These are phyloP conservation scores for Lanistes nyassanus DNA, from an alignment of 1,140 invertebrate species.

Conservation along the genomic window DNA sequence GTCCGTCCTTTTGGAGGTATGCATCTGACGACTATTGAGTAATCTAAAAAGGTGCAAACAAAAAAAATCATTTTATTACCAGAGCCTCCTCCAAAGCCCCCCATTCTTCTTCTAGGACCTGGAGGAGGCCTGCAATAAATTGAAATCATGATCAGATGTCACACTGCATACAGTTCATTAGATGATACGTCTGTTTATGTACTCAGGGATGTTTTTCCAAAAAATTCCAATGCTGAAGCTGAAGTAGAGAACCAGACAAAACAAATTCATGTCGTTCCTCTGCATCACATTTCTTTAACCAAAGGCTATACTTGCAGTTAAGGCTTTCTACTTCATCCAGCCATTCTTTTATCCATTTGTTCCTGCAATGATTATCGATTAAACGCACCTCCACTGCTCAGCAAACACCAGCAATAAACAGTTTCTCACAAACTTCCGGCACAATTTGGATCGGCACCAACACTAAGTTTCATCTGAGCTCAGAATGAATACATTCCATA, in stretches of 20 bases:
- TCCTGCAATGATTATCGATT: no score
- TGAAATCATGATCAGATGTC: neutral
- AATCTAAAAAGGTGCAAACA: constrained; percentile 10
- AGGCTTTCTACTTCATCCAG: no score
- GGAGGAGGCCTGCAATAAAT: constrained; percentile 30
- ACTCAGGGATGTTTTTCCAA: neutral
- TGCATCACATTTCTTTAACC: no score
- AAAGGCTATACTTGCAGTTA: no score
- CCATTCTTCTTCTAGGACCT: constrained; percentile 49
- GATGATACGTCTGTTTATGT: neutral
- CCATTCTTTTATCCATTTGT: no score
- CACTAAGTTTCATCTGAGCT: no score
- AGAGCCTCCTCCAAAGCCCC: constrained; percentile 48
- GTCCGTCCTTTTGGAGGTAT: neutral
- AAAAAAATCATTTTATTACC: constrained; percentile 33
- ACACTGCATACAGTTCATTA: neutral
- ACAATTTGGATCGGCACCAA: neutral
- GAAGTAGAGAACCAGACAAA: neutral
- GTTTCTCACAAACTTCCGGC: no score
- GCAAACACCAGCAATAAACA: no score
- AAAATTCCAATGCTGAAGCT: neutral
- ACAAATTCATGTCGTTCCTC: no score
- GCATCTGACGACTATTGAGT: neutral
- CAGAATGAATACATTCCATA: no score
- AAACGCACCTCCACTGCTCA: no score